phyloP scores from a whole-genome alignment of 2,888 invertebrate species.

The Plutella xylostella region DNA sequence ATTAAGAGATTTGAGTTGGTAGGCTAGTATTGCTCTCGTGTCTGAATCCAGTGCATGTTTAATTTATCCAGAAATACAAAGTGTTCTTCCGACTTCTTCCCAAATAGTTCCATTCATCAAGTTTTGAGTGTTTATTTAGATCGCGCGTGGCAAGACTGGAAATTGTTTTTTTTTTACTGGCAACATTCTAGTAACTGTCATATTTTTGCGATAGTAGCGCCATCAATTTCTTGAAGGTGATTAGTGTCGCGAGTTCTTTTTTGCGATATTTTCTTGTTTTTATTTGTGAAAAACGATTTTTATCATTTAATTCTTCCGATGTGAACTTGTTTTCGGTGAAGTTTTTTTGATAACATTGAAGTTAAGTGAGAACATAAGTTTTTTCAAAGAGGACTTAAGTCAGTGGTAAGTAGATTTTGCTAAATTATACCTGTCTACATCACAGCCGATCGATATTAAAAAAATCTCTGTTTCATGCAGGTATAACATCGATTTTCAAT shows the following conservation, averaged over 20 bases:
- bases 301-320: slow-evolving; percentile 8
- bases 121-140: too few relatives aligned
- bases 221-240: slow-evolving; percentile 3
- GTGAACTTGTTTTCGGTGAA: slow-evolving; percentile 12
- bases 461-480: too few relatives aligned
- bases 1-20: too few relatives aligned
- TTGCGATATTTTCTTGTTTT: slow-evolving; percentile 11
- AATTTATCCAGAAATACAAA: too few relatives aligned
- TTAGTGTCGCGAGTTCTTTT: neutral
- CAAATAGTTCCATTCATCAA: too few relatives aligned
- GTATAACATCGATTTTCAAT: too few relatives aligned
- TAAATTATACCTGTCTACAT: slow-evolving; percentile 20
- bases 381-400: neutral
- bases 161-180: neutral
- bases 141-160: too few relatives aligned
- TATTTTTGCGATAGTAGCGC: slow-evolving; percentile 11
- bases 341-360: neutral
- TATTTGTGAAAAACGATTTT: slow-evolving; percentile 9
- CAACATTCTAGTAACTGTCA: neutral
- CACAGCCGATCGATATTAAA: slow-evolving; percentile 54
- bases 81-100: too few relatives aligned
- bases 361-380: neutral
- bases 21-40: too few relatives aligned
- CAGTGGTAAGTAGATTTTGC: neutral
- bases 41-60: too few relatives aligned